Conservation (phyloP, 2,113 vertebrate species). For the Cyanoliseus patagonus region DNA sequence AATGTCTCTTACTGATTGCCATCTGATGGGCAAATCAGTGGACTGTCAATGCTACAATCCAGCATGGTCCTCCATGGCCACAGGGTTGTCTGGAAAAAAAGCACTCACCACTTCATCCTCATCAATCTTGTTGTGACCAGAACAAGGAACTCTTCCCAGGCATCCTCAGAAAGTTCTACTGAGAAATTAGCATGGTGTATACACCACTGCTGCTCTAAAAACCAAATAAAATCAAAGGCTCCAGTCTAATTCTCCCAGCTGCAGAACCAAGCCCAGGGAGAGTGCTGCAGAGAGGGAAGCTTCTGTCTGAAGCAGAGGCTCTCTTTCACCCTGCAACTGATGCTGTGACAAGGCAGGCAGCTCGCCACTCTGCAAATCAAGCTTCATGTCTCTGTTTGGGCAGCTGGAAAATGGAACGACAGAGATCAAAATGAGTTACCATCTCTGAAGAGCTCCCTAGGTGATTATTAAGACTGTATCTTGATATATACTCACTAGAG, state of each 20-base stretch:
- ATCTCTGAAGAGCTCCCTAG: not conserved
- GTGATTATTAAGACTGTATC: not conserved
- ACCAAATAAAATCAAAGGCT: not conserved
- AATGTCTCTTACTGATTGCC: not conserved
- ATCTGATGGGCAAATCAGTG: not conserved
- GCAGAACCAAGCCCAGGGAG: not conserved
- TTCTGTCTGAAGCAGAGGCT: not conserved
- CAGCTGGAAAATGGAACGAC: not conserved
- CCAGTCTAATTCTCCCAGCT: not conserved
- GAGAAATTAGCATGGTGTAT: not conserved
- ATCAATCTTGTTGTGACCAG: not conserved
- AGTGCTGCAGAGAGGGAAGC: not conserved
- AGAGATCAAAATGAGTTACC: not conserved
- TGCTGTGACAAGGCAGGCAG: not conserved
- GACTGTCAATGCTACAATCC: not conserved
- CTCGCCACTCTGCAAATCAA: rapidly evolving
- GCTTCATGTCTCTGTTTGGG: not conserved
- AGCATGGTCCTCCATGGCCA: not conserved
- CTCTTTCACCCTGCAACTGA: not conserved
- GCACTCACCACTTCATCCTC: not conserved
- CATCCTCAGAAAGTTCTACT: not conserved
- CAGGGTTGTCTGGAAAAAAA: not conserved
- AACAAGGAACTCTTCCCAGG: not conserved
- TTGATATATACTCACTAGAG: not conserved
- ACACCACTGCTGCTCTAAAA: not conserved